Evolutionary conservation across 2,888 invertebrate species (phyloP).

Genomic region (Drosophila robusta): DNA sequence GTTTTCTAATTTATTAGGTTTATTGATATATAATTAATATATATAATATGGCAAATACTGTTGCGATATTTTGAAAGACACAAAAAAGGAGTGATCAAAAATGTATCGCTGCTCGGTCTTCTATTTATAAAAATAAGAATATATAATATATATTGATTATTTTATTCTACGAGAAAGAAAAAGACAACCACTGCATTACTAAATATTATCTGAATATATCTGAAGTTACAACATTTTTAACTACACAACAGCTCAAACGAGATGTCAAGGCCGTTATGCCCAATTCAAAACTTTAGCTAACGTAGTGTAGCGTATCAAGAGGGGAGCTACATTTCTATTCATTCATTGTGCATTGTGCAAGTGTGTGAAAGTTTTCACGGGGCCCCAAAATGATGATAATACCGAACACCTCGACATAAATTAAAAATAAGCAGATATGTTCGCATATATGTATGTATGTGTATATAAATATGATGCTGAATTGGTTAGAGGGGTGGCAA

Average conservation of each 20-base stretch:
- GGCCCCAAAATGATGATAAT: conserved; percentile 12
- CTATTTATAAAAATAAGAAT: no score
- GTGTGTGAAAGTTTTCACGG: conserved; percentile 67
- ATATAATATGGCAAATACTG: no score
- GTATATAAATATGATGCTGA: conserved; percentile 16
- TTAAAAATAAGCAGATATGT: conserved; percentile 13
- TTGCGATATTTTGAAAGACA: no score
- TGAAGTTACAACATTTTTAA: neutral
- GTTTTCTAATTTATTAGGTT: neutral
- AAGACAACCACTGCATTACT: no score
- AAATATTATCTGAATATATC: no score
- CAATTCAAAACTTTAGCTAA: neutral
- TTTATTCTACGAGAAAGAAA: no score
- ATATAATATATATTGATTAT: no score
- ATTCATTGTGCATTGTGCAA: conserved; percentile 53
- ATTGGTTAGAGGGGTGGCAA: neutral
- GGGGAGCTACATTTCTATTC: conserved; percentile 16
- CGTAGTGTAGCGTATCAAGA: conserved; percentile 2
- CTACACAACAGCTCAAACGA: neutral
- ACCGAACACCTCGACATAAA: conserved; percentile 4
- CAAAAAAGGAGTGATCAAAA: no score
- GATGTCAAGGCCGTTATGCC: conserved; percentile 17
- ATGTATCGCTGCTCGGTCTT: no score
- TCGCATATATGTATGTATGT: neutral
- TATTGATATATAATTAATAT: no score